phyloP scores from a whole-genome alignment of 2,113 vertebrate genomes.

The Datnioides undecimradiatus region DNA sequence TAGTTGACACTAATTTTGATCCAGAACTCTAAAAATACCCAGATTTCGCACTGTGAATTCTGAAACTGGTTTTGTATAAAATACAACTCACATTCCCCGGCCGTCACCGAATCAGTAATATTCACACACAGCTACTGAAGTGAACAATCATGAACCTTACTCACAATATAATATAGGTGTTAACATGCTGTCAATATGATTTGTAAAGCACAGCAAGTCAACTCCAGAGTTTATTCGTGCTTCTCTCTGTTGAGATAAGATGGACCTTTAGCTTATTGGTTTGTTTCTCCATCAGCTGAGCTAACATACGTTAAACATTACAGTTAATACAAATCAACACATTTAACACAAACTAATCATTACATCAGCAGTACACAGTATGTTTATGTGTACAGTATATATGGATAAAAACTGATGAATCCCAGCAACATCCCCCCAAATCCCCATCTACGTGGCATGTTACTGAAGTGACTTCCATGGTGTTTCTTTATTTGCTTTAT shows the following conservation, averaged over 20 bases:
- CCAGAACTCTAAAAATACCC: neutral
- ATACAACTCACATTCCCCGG: neutral
- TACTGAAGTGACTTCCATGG: too few relatives aligned
- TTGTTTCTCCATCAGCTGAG: too few relatives aligned
- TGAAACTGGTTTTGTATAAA: neutral
- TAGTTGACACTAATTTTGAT: neutral
- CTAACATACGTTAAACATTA: too few relatives aligned
- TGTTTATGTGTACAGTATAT: too few relatives aligned
- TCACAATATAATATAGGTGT: neutral
- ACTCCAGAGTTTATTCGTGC: constrained; percentile 17
- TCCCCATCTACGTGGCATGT: too few relatives aligned
- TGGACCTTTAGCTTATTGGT: too few relatives aligned
- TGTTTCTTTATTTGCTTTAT: too few relatives aligned
- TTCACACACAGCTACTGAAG: neutral
- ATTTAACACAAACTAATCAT: too few relatives aligned
- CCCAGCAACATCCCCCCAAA: too few relatives aligned
- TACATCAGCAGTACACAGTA: too few relatives aligned
- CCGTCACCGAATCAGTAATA: neutral
- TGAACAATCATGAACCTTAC: neutral
- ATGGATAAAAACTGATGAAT: too few relatives aligned
- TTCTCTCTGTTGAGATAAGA: constrained; percentile 10
- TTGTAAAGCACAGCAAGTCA: constrained; percentile 14
- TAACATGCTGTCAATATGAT: constrained; percentile 24
- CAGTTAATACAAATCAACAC: too few relatives aligned
- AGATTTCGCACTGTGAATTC: neutral